These are phyloP conservation scores for Drosophila nigromelanica DNA, from an alignment of 1,140 invertebrate genomes.

Conservation along the genomic window DNA sequence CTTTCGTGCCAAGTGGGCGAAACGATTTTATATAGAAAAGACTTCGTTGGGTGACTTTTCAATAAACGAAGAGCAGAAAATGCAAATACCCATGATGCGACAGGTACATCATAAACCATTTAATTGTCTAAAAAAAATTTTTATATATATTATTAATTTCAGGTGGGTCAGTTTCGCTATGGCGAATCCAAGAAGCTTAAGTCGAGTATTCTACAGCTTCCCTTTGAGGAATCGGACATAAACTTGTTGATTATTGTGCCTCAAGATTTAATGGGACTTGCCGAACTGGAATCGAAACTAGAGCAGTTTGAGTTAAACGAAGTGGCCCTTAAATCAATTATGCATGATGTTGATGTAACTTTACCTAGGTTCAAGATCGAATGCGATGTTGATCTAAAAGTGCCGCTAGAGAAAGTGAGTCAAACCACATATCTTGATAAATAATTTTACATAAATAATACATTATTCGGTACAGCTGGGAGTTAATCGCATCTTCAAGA, in stretches of 20 bases:
- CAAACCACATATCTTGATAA: no score
- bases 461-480: conserved; percentile 85
- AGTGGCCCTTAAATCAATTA: conserved; percentile 68
- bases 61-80: conserved; percentile 50
- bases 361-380: conserved; percentile 88
- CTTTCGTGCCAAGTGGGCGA: conserved; percentile 88
- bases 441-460: background rate
- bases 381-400: conserved; percentile 84
- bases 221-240: conserved; percentile 85
- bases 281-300: conserved; percentile 62
- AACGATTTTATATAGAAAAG: conserved; percentile 84
- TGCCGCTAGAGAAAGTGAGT: conserved; percentile 84
- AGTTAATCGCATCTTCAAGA: conserved; percentile 85
- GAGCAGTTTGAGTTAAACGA: conserved; percentile 44
- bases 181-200: conserved; percentile 83
- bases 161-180: conserved; percentile 84
- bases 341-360: conserved; percentile 83
- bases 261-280: conserved; percentile 85
- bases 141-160: conserved; percentile 24
- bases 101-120: conserved; percentile 61
- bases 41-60: conserved; percentile 63
- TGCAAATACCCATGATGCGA: conserved; percentile 64
- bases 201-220: conserved; percentile 85
- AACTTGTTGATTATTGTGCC: conserved; percentile 87
- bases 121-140: background rate